These are phyloP conservation scores for Helicoverpa armigera DNA, from an alignment of 1,140 invertebrate species.

Conservation along the genomic window DNA sequence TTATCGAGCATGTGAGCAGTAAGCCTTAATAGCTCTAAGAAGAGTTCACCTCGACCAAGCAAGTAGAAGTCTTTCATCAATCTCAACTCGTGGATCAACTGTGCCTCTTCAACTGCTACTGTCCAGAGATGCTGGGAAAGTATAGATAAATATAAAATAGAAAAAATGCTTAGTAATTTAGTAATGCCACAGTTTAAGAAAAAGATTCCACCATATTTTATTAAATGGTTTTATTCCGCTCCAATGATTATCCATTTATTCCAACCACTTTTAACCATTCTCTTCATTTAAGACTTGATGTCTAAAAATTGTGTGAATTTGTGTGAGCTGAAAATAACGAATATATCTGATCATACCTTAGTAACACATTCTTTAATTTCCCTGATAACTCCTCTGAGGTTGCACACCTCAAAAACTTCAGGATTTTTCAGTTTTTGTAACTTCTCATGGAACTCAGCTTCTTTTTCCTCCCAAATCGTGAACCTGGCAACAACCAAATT, in stretches of 20 bases:
- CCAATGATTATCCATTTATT: too few species aligned
- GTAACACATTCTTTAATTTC: constrained; percentile 92
- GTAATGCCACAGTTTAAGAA: too few species aligned
- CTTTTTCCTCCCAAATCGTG: constrained; percentile 91
- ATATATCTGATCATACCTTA: constrained; percentile 73
- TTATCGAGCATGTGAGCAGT: constrained; percentile 78
- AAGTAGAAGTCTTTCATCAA: constrained; percentile 92
- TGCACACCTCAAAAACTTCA: constrained; percentile 87
- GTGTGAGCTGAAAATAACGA: too few species aligned
- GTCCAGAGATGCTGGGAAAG: constrained; percentile 89
- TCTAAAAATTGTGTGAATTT: too few species aligned
- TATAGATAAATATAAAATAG: too few species aligned
- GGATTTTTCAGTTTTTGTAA: constrained; percentile 88
- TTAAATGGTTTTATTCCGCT: too few species aligned
- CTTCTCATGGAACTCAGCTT: constrained; percentile 89
- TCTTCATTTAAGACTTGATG: too few species aligned
- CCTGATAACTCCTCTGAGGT: constrained; percentile 89
- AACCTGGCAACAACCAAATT: constrained; percentile 65
- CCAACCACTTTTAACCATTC: too few species aligned
- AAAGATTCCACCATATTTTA: too few species aligned
- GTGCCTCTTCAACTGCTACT: constrained; percentile 91
- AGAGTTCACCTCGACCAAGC: constrained; percentile 92
- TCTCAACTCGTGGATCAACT: constrained; percentile 90
- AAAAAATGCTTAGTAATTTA: too few species aligned
- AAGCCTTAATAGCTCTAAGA: constrained; percentile 89